Evolutionary conservation across 2,113 vertebrate genomes (phyloP).

Genomic region (Bungarus multicinctus): DNA sequence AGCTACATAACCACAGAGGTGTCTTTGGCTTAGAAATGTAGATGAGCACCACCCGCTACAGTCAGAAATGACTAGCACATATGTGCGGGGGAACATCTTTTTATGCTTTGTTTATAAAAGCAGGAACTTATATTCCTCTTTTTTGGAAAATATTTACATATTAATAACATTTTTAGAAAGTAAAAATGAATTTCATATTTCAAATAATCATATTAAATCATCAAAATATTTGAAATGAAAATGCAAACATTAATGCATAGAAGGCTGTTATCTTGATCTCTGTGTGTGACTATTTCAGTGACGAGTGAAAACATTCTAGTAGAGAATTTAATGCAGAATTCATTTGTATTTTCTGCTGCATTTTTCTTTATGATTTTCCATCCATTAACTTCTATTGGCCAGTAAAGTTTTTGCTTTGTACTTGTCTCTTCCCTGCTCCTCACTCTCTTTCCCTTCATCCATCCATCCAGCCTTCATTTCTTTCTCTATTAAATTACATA

Average conservation of each 20-base stretch:
- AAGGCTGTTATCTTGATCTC: background rate
- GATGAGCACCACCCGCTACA: too few species aligned
- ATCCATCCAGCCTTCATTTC: background rate
- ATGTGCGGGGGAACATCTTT: background rate
- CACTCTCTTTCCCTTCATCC: background rate
- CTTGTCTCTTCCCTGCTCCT: background rate
- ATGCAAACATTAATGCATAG: background rate
- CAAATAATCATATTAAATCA: background rate
- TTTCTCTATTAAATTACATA: background rate
- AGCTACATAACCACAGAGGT: too few species aligned
- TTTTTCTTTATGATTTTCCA: background rate
- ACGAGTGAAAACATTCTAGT: background rate
- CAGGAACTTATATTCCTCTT: background rate
- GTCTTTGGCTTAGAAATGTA: too few species aligned
- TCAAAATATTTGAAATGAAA: background rate
- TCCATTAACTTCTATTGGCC: background rate
- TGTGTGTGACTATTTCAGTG: background rate
- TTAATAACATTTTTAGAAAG: background rate
- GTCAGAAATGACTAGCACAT: too few species aligned
- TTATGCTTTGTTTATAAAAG: slow-evolving; percentile 4
- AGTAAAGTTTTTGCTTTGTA: background rate
- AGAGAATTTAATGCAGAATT: background rate
- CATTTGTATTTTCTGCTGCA: background rate
- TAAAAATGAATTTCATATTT: background rate
- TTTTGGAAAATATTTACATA: background rate